Conservation (phyloP, 2,797 vertebrate genomes). For the Kryptopterus vitreolus region DNA sequence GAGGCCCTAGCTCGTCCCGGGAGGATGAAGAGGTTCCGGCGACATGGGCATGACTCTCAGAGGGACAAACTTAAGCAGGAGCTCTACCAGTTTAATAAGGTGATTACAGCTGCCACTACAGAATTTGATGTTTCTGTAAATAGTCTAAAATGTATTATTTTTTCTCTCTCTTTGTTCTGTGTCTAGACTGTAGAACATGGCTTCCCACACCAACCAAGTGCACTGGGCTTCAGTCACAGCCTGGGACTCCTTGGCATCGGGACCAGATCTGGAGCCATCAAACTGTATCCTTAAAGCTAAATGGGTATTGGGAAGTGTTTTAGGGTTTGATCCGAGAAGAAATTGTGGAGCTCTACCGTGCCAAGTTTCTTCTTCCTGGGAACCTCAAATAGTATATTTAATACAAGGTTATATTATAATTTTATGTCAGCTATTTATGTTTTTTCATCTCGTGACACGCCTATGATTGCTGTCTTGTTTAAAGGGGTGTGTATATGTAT, state of each 20-base stretch:
- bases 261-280: constrained; percentile 93
- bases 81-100: constrained; percentile 97
- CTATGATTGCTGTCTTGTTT: constrained; percentile 24
- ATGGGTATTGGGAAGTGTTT: not conserved
- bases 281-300: constrained; percentile 86
- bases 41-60: constrained; percentile 88
- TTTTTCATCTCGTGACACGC: constrained; percentile 46
- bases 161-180: constrained; percentile 40
- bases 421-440: constrained; percentile 9
- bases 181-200: constrained; percentile 94
- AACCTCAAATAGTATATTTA: not conserved
- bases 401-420: constrained; percentile 4
- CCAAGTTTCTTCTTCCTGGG: not conserved
- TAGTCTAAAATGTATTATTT: not conserved
- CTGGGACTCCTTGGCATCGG: constrained; percentile 92
- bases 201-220: constrained; percentile 96
- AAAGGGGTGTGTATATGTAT: constrained; percentile 32
- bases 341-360: not conserved
- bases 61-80: constrained; percentile 91
- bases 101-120: constrained; percentile 53
- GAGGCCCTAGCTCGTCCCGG: constrained; percentile 57
- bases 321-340: not conserved
- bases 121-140: not conserved
- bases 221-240: constrained; percentile 85
- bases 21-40: constrained; percentile 93